Evolutionary conservation across 2,888 invertebrate genomes (phyloP).

Genomic region (Fabriciana adippe): DNA sequence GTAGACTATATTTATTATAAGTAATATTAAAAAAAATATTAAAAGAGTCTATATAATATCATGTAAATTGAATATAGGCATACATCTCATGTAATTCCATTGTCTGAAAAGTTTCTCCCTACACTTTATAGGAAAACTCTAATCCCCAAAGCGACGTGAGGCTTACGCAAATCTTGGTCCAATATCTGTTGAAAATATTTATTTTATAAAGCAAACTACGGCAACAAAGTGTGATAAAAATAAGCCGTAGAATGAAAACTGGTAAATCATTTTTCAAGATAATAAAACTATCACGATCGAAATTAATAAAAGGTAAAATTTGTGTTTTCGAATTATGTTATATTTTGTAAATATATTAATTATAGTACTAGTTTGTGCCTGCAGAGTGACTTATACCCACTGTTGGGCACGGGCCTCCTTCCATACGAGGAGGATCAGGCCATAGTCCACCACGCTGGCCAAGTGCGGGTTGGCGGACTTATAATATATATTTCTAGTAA

Average conservation of each 20-base stretch:
- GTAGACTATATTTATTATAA: no score
- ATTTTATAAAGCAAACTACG: conserved; percentile 15
- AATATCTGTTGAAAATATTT: conserved; percentile 21
- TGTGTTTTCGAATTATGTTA: conserved; percentile 6
- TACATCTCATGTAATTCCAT: not conserved
- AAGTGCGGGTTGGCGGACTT: no score
- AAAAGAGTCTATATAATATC: not conserved
- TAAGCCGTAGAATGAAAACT: conserved; percentile 14
- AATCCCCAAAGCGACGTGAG: conserved; percentile 14
- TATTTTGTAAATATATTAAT: conserved; percentile 7
- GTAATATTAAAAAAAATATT: not conserved
- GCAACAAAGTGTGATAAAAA: conserved; percentile 19
- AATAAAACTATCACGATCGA: conserved; percentile 10
- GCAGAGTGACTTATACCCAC: not conserved
- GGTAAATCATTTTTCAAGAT: conserved; percentile 10
- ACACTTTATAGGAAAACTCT: conserved; percentile 17
- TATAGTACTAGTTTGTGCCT: conserved; percentile 1
- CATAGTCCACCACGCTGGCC: no score
- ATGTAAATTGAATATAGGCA: conserved; percentile 9
- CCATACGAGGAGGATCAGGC: no score
- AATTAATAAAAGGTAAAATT: conserved; percentile 15
- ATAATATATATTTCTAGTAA: no score
- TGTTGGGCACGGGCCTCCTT: no score
- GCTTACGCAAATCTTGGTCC: conserved; percentile 19
- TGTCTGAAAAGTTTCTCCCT: conserved; percentile 7